Percentiles rank a stretch among this genome's conserved stretches.
Conservation (phyloP, 2,113 vertebrate species). For the Merops nubicus region DNA sequence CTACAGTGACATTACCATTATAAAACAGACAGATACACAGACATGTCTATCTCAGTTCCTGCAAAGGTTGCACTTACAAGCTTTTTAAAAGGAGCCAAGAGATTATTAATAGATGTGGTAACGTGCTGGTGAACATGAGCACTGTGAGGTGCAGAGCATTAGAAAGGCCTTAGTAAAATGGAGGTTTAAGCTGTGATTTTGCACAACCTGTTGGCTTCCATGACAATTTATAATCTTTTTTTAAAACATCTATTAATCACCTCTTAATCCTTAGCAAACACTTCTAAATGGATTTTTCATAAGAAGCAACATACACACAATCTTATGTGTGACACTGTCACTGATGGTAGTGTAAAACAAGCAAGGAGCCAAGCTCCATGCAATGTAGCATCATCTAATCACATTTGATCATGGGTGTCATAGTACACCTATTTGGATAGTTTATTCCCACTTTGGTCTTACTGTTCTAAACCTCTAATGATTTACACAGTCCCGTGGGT, state of each 20-base stretch:
- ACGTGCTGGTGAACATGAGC: neutral
- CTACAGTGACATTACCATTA: conserved; percentile 1
- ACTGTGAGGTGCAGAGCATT: neutral
- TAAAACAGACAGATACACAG: conserved; percentile 30
- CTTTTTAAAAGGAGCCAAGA: conserved; percentile 21
- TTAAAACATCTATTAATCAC: neutral
- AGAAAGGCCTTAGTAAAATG: neutral
- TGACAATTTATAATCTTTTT: neutral
- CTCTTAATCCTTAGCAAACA: neutral
- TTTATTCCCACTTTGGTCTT: neutral
- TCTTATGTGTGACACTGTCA: neutral
- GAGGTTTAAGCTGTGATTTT: neutral
- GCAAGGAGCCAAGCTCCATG: neutral
- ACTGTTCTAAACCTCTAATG: neutral
- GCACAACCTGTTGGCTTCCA: neutral
- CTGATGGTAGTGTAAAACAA: neutral
- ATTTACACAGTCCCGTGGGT: neutral
- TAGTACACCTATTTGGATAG: neutral
- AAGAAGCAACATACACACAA: neutral
- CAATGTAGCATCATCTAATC: neutral
- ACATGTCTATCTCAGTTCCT: conserved; percentile 43
- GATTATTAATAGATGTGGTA: neutral
- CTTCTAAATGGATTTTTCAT: neutral
- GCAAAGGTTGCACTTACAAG: neutral
- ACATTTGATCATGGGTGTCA: neutral